A percentile compares a stretch with the other conserved stretches of the same genome.
Evolutionary conservation across 2,113 vertebrate genomes (phyloP).

Genomic region (Trichechus manatus): DNA sequence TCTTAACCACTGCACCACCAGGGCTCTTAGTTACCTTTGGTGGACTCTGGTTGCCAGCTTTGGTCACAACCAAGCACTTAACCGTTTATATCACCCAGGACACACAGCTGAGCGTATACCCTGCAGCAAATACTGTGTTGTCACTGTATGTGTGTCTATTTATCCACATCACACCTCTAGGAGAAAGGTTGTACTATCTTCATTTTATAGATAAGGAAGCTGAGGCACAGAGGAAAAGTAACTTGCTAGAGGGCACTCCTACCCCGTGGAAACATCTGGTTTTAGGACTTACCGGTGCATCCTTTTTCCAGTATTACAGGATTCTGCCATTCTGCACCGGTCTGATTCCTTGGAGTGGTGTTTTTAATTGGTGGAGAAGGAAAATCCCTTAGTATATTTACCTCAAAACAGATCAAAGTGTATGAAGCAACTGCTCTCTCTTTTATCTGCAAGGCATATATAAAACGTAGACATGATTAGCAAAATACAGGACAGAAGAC

Average conservation of each 20-base stretch:
- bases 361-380: neutral
- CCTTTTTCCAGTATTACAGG: neutral
- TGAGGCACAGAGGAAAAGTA: neutral
- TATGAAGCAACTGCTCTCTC: too few species aligned
- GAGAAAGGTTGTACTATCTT: neutral
- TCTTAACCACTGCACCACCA: too few species aligned
- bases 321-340: neutral
- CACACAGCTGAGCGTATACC: neutral
- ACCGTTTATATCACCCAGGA: neutral
- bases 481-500: neutral
- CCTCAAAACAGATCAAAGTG: neutral
- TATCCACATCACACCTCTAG: neutral
- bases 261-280: neutral
- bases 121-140: neutral
- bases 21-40: neutral
- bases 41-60: neutral
- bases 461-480: too few species aligned
- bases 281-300: neutral
- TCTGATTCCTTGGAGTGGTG: neutral
- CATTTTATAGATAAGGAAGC: neutral
- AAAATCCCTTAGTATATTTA: neutral
- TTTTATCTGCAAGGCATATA: accelerated
- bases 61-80: neutral
- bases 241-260: neutral
- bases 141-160: neutral